phyloP scores from a whole-genome alignment of 1,140 invertebrate species.

The Limonius californicus region DNA sequence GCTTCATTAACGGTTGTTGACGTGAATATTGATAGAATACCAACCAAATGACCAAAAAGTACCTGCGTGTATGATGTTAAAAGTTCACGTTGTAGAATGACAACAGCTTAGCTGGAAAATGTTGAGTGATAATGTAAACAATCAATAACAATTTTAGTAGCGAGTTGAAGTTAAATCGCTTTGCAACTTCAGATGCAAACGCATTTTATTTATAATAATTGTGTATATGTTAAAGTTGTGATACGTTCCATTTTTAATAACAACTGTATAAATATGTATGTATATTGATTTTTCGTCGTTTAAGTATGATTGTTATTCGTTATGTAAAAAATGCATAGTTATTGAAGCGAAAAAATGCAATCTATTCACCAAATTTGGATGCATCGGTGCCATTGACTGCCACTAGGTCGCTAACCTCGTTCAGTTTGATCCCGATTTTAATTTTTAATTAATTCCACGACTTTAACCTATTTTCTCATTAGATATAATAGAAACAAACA shows the following conservation, averaged over 20 bases:
- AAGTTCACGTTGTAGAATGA: neutral
- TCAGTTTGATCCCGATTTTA: too few relatives aligned
- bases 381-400: too few relatives aligned
- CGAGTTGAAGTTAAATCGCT: neutral
- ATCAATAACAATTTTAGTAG: conserved; percentile 4
- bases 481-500: too few relatives aligned
- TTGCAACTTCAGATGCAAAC: neutral
- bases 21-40: neutral
- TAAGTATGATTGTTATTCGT: neutral
- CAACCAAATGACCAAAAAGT: conserved; percentile 10
- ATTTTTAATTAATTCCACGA: too few relatives aligned
- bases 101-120: neutral
- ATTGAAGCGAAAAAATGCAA: neutral
- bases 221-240: conserved; percentile 8
- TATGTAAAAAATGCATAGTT: conserved; percentile 8
- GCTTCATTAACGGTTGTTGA: conserved; percentile 3
- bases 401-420: too few relatives aligned
- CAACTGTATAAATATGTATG: conserved; percentile 6
- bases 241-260: conserved; percentile 13
- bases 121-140: conserved; percentile 7
- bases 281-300: conserved; percentile 5
- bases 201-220: conserved; percentile 10
- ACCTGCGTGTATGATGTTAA: neutral
- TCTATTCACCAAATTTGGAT: neutral
- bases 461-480: too few relatives aligned